Evolutionary conservation across 2,797 vertebrate species (phyloP).

Genomic region (Galagoides demidoff): DNA sequence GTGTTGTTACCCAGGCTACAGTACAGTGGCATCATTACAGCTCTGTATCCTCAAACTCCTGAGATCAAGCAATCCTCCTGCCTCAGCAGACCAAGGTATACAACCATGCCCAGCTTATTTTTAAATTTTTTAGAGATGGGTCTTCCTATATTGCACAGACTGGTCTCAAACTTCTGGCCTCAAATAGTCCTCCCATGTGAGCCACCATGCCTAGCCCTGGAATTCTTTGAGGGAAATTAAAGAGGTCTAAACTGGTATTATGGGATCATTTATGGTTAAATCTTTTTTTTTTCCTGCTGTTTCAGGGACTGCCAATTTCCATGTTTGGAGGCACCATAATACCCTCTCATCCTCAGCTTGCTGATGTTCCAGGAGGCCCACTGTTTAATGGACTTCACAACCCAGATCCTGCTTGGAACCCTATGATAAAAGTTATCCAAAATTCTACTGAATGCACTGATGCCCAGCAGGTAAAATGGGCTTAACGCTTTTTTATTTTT

Average conservation of each 20-base stretch:
- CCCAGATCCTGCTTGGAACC: constrained; percentile 98
- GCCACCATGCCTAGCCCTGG: background rate
- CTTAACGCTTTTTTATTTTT: constrained; percentile 64
- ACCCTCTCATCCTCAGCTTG: constrained; percentile 96
- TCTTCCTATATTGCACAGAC: no score
- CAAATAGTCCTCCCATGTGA: background rate
- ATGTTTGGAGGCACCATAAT: constrained; percentile 98
- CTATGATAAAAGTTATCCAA: constrained; percentile 99
- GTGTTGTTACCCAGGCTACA: background rate
- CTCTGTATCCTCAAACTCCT: no score
- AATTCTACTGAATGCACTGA: constrained; percentile 97
- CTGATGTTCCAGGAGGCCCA: constrained; percentile 95
- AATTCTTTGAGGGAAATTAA: constrained; percentile 32
- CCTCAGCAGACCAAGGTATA: no score
- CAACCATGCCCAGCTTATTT: no score
- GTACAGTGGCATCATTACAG: no score
- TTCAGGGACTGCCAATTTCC: constrained; percentile 96
- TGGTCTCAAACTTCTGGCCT: background rate
- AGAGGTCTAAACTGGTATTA: background rate
- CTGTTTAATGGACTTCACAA: constrained; percentile 98
- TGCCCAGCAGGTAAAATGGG: constrained; percentile 94
- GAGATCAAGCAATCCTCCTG: no score
- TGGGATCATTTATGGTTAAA: background rate
- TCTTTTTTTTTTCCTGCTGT: constrained; percentile 50
- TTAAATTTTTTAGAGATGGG: no score